These are phyloP conservation scores for Hyperopisus bebe DNA, from an alignment of 2,113 vertebrate genomes.

Conservation along the genomic window DNA sequence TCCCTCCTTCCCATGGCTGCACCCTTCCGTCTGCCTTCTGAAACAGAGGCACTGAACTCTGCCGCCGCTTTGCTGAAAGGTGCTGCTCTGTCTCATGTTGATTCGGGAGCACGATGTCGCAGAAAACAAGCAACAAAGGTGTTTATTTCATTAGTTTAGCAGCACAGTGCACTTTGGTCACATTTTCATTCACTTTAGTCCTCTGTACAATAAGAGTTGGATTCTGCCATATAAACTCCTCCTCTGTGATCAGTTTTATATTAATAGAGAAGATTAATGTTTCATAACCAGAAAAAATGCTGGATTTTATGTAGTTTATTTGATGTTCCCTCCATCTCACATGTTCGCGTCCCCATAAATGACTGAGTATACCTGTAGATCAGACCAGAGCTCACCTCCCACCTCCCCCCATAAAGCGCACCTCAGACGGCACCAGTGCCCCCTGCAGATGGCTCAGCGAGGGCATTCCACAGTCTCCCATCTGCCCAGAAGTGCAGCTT, in stretches of 20 bases:
- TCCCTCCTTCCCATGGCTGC: neutral
- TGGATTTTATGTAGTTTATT: neutral
- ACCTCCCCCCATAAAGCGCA: neutral
- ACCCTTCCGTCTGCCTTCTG: neutral
- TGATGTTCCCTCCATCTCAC: neutral
- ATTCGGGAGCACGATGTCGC: neutral
- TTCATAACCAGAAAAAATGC: neutral
- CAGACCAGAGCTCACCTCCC: neutral
- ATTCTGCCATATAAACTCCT: neutral
- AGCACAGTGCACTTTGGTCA: neutral
- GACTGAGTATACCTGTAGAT: too few species aligned
- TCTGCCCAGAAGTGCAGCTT: slow-evolving; percentile 56
- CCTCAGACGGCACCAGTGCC: neutral
- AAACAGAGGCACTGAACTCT: neutral
- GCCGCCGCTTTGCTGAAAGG: neutral
- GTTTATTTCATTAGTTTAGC: neutral
- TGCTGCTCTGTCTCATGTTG: neutral
- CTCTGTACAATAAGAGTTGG: neutral
- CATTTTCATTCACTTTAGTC: neutral
- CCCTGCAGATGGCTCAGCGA: slow-evolving; percentile 41
- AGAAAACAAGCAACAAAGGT: neutral
- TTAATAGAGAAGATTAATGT: neutral
- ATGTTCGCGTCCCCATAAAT: neutral
- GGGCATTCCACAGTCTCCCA: slow-evolving; percentile 43
- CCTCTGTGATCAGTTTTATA: neutral